Evolutionary conservation across 2,888 invertebrate species (phyloP), one percentile per base, ranked within the genome.

Genomic region (Orthonevra nobilis): DNA sequence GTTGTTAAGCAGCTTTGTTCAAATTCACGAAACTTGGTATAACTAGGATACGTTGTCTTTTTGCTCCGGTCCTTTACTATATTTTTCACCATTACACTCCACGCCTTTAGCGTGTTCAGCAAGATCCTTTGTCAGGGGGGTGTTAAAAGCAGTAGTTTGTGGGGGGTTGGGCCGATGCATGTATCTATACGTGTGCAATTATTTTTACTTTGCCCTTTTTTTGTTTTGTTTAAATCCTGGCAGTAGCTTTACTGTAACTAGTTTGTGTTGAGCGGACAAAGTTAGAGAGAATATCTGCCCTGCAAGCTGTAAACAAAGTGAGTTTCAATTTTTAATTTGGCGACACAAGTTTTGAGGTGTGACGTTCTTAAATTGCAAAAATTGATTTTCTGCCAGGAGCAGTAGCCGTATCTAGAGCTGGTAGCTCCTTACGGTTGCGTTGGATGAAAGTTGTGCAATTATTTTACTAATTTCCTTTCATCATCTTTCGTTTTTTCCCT

Each of bases 31-130:
- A 60, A 66, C 44, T 34, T 61, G 46, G 12, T 14, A 5, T 50
- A n/a, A 20, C 6, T 42, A 23, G 3, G 23, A 4, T 23, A 23
- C 23, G 14, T 20, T 50, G 36, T 23, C 48, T 19, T 26, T 50
- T 48, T 48, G n/a, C n/a, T n/a, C n/a, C n/a, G n/a, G 28, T 60
- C 15, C 42, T 42, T 73, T 72, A 56, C 64, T 63, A 42, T 44
- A 61, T 17, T 30, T 46, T 23, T 64, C 40, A 23, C 52, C 68
- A 60, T 52, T 48, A 40, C 60, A 74, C 74, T 54, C 60, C 60
- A 74, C 74, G 74, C 74, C 74, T 44, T 74, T 40, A 74, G 42
- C 74, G 54, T 74, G 74, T 74, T 72, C 26, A 36, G 60, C 2
- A 52, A 61, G 48, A 61, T 68, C 6, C 30, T 61, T 52, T 66